Evolutionary conservation across 2,113 vertebrate genomes (phyloP), one percentile per base, ranked within the genome.

Genomic region (Erythrocercus mccallii): DNA sequence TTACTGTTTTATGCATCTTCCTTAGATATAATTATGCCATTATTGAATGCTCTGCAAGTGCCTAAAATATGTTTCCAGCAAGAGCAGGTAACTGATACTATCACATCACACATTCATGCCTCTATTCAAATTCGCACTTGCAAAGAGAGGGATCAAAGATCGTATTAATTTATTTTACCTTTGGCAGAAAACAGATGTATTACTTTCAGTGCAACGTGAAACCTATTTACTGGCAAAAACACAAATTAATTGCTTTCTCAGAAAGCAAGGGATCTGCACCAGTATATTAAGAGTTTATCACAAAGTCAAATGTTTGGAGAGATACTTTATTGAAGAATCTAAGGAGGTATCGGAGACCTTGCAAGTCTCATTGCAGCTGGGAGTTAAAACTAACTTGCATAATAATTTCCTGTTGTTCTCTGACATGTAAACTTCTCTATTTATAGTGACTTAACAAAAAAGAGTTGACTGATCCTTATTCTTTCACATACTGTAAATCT

Each of bases 361-460:
- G 56, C 54, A 53, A 6, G 64, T 87, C 70, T 74, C 14, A 40
- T 64, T 93, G 58, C 42, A 76, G 19, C 54, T 81, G 72, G 47
- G 73, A 73, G 14, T 61, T 73, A 33, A 12, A 38, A 23, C 28
- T 85, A 64, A 31, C 50, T 94, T 94, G 42, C n/a, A 40, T 84
- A 92, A 72, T 94, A 35, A 78, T 89, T 96, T 95, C 92, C 92
- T 92, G 53, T 94, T 94, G 15, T 73, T 86, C 35, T 76, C 44
- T 92, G 56, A 19, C 56, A 68, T 10, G 8, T 50, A 44, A 87
- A 91, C 91, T 95, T 95, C 91, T 96, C 57, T 86, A 64, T 95
- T 92, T 92, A 27, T 61, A 81, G 87, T 92, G 92, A 96, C 88
- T 94, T 81, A 69, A 56, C 91, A 92, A 94, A 93, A 95, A 74